A percentile compares a stretch with the other conserved stretches of the same genome.
Conservation (phyloP, 2,113 vertebrate species). For the Gopherus flavomarginatus region DNA sequence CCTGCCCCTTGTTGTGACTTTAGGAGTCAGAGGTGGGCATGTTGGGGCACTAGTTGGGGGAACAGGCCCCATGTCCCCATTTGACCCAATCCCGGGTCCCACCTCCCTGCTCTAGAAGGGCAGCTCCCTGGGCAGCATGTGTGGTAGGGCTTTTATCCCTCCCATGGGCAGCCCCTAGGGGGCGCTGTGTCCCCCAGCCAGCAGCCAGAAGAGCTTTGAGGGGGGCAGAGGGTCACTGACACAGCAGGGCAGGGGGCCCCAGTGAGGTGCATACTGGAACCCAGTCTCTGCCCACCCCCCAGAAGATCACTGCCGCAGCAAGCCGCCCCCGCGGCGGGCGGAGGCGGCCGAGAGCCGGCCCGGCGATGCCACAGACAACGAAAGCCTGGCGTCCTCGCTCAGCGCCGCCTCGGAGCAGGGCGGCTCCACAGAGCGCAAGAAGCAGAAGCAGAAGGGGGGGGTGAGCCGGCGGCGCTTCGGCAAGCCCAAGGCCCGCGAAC, state of each 20-base stretch:
- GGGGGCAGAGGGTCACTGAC: neutral
- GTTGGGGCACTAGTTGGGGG: neutral
- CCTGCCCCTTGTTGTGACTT: neutral
- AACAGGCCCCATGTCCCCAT: neutral
- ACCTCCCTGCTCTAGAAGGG: neutral
- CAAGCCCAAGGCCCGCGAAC: constrained; percentile 83
- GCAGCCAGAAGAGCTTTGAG: neutral
- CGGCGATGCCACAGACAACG: constrained; percentile 52
- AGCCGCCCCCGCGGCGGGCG: constrained; percentile 29
- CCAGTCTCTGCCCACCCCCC: neutral
- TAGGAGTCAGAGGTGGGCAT: neutral
- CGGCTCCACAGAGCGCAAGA: constrained; percentile 29
- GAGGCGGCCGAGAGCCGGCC: constrained; percentile 61
- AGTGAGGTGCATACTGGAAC: neutral
- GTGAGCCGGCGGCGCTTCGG: constrained; percentile 81
- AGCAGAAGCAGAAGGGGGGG: constrained; percentile 64
- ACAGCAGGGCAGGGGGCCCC: neutral
- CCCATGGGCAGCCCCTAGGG: neutral
- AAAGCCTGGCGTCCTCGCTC: constrained; percentile 60
- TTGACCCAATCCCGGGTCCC: too few species aligned
- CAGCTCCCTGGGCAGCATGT: neutral
- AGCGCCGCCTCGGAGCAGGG: constrained; percentile 55
- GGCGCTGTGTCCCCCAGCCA: neutral
- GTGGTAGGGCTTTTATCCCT: neutral
- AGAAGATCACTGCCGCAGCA: constrained; percentile 72